A percentile compares a stretch with the other conserved stretches of the same genome.
Evolutionary conservation across 2,797 vertebrate species (phyloP).

Genomic region (Microctenopoma lineatum): DNA sequence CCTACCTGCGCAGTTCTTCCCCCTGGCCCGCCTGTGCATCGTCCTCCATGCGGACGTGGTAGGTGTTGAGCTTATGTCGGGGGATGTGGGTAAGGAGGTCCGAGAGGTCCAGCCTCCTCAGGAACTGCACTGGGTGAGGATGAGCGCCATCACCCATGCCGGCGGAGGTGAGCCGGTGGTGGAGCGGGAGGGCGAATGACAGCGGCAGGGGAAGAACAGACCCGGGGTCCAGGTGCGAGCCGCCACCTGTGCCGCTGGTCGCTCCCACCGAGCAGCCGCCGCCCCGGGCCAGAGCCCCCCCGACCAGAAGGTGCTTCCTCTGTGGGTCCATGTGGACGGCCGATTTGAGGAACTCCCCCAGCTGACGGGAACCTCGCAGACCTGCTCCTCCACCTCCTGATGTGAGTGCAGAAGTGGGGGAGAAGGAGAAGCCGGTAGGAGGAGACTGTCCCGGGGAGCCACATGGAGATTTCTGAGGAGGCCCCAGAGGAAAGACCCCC

Average conservation of each 20-base stretch:
- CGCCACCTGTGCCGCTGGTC: conserved; percentile 16
- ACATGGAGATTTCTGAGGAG: conserved; percentile 87
- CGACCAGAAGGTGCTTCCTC: conserved; percentile 88
- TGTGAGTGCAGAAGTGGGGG: conserved; percentile 72
- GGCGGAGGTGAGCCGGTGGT: conserved; percentile 86
- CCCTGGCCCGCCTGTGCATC: conserved; percentile 98
- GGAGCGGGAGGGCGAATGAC: conserved; percentile 76
- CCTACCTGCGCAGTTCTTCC: conserved; percentile 94
- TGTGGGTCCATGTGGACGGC: conserved; percentile 94
- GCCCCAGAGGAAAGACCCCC: conserved; percentile 69
- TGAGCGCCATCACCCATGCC: conserved; percentile 74
- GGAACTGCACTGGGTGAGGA: conserved; percentile 91
- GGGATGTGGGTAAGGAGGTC: conserved; percentile 97
- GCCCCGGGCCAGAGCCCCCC: conserved; percentile 78
- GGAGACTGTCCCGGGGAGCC: conserved; percentile 94
- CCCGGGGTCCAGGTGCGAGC: conserved; percentile 71
- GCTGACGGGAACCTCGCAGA: conserved; percentile 90
- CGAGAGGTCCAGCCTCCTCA: conserved; percentile 95
- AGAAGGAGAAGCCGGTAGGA: conserved; percentile 90
- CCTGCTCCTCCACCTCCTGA: conserved; percentile 69
- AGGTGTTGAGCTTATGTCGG: conserved; percentile 97
- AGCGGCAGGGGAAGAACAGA: conserved; percentile 72
- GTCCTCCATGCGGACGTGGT: conserved; percentile 98
- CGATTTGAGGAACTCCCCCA: conserved; percentile 96
- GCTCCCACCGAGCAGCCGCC: conserved; percentile 57